phyloP scores from a whole-genome alignment of 2,797 vertebrate genomes.

The Geotrypetes seraphini region DNA sequence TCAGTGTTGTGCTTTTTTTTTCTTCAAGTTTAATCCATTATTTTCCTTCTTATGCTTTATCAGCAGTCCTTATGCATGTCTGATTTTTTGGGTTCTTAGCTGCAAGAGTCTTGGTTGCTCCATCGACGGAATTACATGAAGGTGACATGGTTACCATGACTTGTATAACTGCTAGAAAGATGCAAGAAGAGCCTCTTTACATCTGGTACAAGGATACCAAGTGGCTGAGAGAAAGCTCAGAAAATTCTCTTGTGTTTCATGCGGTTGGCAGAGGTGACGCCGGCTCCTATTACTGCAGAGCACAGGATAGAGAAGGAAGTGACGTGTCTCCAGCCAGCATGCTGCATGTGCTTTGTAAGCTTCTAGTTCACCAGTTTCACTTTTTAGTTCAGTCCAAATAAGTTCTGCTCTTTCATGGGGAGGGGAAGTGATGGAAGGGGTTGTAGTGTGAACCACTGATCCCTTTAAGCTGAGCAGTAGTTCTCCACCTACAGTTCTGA shows the following conservation, averaged over 20 bases:
- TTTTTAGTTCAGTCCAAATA: no score
- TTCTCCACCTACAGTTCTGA: no score
- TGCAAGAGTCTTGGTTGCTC: conserved; percentile 26
- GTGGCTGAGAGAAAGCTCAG: conserved; percentile 9
- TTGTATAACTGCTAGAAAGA: conserved; percentile 16
- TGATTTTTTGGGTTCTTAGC: no score
- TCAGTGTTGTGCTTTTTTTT: no score
- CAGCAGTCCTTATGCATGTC: no score
- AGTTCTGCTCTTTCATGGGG: no score
- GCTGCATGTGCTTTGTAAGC: conserved; percentile 44
- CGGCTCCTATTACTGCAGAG: conserved; percentile 37
- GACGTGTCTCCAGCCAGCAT: neutral
- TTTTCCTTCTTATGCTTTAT: no score
- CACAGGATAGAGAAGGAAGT: neutral
- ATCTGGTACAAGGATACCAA: conserved; percentile 40
- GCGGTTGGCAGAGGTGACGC: neutral
- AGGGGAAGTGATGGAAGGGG: no score
- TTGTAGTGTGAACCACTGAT: no score
- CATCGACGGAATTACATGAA: conserved; percentile 28
- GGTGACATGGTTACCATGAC: conserved; percentile 34
- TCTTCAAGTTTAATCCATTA: no score
- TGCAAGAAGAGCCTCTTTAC: neutral
- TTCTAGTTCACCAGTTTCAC: neutral
- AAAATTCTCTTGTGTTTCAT: conserved; percentile 9
- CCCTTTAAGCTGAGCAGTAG: no score